Percentiles rank a stretch among this genome's conserved stretches.
Conservation (phyloP, 2,888 invertebrate species). For the Conus canariensis region DNA sequence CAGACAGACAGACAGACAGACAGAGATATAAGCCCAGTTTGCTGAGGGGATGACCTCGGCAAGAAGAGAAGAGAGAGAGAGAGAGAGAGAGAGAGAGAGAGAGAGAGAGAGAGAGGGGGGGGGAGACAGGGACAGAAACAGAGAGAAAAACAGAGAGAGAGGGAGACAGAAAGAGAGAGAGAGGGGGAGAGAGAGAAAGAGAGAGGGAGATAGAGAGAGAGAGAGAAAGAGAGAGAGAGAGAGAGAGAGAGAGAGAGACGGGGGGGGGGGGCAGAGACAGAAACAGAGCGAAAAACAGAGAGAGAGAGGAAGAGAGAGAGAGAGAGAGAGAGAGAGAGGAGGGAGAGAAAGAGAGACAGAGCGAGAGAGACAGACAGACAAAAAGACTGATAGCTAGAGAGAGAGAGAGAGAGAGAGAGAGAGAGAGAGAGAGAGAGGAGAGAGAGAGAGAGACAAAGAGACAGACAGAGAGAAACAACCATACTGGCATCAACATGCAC, state of each 20-base stretch:
- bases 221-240: background rate
- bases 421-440: slow-evolving; percentile 14
- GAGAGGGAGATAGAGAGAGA: background rate
- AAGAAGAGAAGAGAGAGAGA: background rate
- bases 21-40: background rate
- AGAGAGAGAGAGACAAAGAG: slow-evolving; percentile 1
- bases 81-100: no score
- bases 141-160: no score
- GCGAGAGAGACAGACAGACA: slow-evolving; percentile 22
- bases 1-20: slow-evolving; percentile 27
- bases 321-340: background rate
- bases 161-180: no score
- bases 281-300: background rate
- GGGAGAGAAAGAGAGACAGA: background rate
- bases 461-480: background rate
- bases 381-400: background rate
- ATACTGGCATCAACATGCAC: background rate
- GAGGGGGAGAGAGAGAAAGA: background rate
- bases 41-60: no score
- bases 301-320: background rate
- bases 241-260: background rate
- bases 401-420: slow-evolving; percentile 20
- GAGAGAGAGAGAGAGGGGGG: no score
- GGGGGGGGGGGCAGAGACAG: no score
- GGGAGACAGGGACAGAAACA: no score